Evolutionary conservation across 2,888 invertebrate genomes (phyloP), one percentile per base, ranked within the genome.

Genomic region (Dastarcus helophoroides): DNA sequence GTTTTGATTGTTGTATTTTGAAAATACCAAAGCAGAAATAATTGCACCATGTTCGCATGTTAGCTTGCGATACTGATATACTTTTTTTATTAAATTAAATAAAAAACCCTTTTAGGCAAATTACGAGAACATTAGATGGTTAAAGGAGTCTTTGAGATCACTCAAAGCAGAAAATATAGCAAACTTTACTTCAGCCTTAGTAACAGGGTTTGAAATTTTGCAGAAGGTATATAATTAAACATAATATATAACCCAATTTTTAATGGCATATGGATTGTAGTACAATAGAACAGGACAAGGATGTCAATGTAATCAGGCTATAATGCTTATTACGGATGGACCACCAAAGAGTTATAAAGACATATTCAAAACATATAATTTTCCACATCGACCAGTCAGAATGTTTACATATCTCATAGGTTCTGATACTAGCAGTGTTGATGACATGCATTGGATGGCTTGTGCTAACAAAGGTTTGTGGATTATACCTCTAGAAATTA

Each of bases 321-420:
- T 98, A 31, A 93, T 98, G 81, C 65, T 99, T 31, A 82, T 99
- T 37, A 94, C 95, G 0, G 89, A 93, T 44, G 94, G 93, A 12
- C 86, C 91, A 7, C 80, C 90, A 8, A 68, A 73, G 33, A 71
- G 64, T 42, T 77, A 70, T 52, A 65, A 69, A 45, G 71, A 76
- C 36, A 65, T 79, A 38, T 73, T 74, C 52, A 66, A 71, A 42
- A 67, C 71, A 30, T 90, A 89, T 67, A 98, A 95, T 64, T 85
- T 81, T 76, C 89, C 89, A 0, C 86, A 93, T 48, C 81, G 84
- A 75, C 82, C 93, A 37, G 90, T 95, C 16, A 74, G 98, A 42
- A 80, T 99, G 37, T 98, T 99, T 60, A 91, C 95, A 0, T 98
- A 93, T 62, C 68, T 97, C 14, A 82, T 97, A 24, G 97, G 95